Conservation (phyloP, 1,140 invertebrate species). For the Drosophila novamexicana region DNA sequence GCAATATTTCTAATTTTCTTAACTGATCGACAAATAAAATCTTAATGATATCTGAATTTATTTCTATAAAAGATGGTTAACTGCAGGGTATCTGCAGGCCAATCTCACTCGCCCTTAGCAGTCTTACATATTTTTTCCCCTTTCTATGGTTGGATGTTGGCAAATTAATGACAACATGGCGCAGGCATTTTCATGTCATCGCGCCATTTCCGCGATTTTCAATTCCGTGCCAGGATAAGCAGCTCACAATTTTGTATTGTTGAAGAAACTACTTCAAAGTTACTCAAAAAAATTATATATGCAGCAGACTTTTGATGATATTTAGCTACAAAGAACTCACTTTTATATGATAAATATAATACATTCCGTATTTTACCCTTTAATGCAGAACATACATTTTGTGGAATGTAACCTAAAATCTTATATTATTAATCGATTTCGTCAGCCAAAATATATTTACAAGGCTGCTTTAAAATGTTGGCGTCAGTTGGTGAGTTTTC, state of each 20-base stretch:
- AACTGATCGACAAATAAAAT: too few relatives aligned
- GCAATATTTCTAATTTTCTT: too few relatives aligned
- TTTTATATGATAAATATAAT: too few relatives aligned
- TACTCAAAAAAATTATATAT: not conserved
- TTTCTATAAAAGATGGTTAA: too few relatives aligned
- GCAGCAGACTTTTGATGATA: not conserved
- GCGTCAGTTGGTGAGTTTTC: not conserved
- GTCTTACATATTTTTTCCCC: constrained; percentile 14
- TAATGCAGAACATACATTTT: too few relatives aligned
- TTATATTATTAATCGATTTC: too few relatives aligned
- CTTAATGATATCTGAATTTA: too few relatives aligned
- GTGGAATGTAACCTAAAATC: too few relatives aligned
- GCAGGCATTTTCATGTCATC: constrained; percentile 62
- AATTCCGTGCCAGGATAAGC: constrained; percentile 1
- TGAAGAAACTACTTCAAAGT: not conserved
- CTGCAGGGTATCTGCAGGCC: not conserved
- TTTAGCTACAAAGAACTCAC: too few relatives aligned
- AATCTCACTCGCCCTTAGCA: not conserved
- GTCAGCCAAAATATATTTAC: not conserved
- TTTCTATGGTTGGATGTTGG: constrained; percentile 36
- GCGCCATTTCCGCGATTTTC: constrained; percentile 37
- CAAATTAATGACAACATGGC: constrained; percentile 70
- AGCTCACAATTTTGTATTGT: constrained; percentile 37
- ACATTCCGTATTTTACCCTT: too few relatives aligned
- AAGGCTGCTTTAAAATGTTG: not conserved